Percentiles rank a stretch among this genome's conserved stretches.
Evolutionary conservation across 37 sponge, comb jelly and placozoan genomes (phyloP).

Genomic region (Aplysina aerophoba): DNA sequence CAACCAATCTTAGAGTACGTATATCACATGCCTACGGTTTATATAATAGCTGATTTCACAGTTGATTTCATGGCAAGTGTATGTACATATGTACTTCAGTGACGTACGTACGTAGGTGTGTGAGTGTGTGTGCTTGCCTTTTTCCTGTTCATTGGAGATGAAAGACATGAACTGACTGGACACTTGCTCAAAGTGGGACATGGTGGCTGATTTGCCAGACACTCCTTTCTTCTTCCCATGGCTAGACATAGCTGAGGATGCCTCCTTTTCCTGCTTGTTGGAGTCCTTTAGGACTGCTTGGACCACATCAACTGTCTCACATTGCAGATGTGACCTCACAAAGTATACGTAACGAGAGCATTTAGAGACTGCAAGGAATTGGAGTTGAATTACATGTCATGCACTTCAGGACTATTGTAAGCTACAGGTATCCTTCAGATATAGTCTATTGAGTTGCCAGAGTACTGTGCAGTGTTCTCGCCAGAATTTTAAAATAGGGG

Average conservation of each 20-base stretch:
- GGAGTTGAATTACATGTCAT: background rate
- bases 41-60: too few relatives aligned
- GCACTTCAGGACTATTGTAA: too few relatives aligned
- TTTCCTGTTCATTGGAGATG: background rate
- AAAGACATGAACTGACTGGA: background rate
- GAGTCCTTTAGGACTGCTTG: background rate
- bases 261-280: background rate
- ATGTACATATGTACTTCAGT: too few relatives aligned
- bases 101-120: too few relatives aligned
- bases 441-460: too few relatives aligned
- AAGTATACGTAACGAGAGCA: background rate
- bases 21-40: too few relatives aligned
- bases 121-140: too few relatives aligned
- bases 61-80: too few relatives aligned
- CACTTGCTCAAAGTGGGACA: background rate
- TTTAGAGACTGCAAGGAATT: background rate
- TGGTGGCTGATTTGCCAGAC: background rate
- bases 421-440: too few relatives aligned
- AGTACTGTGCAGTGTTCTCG: too few relatives aligned
- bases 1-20: too few relatives aligned
- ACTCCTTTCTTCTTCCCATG: background rate
- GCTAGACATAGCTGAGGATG: background rate
- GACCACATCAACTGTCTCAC: background rate
- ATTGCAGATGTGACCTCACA: background rate
- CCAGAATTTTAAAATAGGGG: too few relatives aligned